These are phyloP conservation scores for Amphibalanus amphitrite DNA, from an alignment of 1,140 invertebrate genomes.

Conservation along the genomic window DNA sequence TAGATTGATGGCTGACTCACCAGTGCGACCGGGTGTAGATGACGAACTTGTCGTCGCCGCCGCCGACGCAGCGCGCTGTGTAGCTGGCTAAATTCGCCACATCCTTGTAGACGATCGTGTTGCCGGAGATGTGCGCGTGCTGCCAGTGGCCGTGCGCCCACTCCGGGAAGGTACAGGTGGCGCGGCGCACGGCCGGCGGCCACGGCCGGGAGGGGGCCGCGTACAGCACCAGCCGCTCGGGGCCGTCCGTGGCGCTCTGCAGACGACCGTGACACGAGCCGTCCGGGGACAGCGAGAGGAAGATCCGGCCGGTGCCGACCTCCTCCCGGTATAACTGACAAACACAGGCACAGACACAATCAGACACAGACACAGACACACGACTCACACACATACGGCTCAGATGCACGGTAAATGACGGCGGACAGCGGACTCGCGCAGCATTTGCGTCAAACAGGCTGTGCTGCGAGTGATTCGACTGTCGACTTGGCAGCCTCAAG, in stretches of 20 bases:
- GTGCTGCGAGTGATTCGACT: no score
- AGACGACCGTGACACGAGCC: conserved; percentile 43
- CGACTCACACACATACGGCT: no score
- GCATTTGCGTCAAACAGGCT: no score
- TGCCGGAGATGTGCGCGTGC: conserved; percentile 38
- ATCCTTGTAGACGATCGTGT: conserved; percentile 43
- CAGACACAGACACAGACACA: conserved; percentile 8
- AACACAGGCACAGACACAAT: conserved; percentile 2
- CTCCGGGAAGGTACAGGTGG: conserved; percentile 36
- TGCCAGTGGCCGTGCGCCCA: conserved; percentile 49
- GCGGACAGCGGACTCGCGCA: no score
- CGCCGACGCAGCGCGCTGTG: conserved; percentile 38
- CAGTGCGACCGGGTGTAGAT: conserved; percentile 37
- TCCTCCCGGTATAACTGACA: conserved; percentile 40
- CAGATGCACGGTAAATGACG: no score
- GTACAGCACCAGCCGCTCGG: conserved; percentile 38
- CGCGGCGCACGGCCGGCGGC: conserved; percentile 10
- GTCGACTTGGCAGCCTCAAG: no score
- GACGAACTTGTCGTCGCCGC: conserved; percentile 29
- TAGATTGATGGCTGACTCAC: conserved; percentile 22
- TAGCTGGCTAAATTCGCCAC: conserved; percentile 42
- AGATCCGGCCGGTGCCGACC: conserved; percentile 29
- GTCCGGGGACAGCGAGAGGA: conserved; percentile 44
- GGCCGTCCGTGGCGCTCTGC: conserved; percentile 37
- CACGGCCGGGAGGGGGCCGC: conserved; percentile 20